These are phyloP conservation scores for Acanthurus tractus DNA, from an alignment of 2,797 vertebrate species.

Conservation along the genomic window DNA sequence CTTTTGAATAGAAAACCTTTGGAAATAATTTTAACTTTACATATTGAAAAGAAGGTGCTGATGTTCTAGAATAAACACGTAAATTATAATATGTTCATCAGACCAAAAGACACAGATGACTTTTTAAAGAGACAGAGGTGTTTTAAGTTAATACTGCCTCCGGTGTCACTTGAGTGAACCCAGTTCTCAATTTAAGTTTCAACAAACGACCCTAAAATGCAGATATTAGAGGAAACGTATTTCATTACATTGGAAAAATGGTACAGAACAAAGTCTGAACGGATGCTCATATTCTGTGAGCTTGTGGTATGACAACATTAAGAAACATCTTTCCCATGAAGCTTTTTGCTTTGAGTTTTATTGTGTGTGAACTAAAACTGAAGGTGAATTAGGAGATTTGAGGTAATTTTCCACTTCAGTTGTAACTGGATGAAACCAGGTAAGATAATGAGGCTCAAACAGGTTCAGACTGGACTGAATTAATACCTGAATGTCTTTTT, in stretches of 20 bases:
- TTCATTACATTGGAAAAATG: no score
- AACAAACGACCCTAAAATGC: no score
- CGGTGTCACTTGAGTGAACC: no score
- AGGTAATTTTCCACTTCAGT: conserved; percentile 12
- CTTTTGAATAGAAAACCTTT: background rate
- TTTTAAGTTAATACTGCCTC: no score
- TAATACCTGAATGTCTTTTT: background rate
- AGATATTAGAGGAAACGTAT: no score
- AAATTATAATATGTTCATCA: background rate
- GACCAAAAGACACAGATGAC: background rate
- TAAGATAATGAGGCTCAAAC: background rate
- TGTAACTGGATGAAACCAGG: background rate
- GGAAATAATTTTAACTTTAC: background rate
- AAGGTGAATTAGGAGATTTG: background rate
- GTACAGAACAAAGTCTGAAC: no score
- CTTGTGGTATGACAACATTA: background rate
- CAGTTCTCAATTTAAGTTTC: no score
- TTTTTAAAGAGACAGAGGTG: no score
- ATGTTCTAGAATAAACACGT: background rate
- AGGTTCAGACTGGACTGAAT: conserved; percentile 14
- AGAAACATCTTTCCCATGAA: background rate
- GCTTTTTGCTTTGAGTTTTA: background rate
- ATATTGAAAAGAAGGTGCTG: background rate
- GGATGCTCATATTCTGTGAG: background rate
- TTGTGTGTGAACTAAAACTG: background rate